phyloP scores from a whole-genome alignment of 2,797 vertebrate genomes.

The Falco rusticolus region DNA sequence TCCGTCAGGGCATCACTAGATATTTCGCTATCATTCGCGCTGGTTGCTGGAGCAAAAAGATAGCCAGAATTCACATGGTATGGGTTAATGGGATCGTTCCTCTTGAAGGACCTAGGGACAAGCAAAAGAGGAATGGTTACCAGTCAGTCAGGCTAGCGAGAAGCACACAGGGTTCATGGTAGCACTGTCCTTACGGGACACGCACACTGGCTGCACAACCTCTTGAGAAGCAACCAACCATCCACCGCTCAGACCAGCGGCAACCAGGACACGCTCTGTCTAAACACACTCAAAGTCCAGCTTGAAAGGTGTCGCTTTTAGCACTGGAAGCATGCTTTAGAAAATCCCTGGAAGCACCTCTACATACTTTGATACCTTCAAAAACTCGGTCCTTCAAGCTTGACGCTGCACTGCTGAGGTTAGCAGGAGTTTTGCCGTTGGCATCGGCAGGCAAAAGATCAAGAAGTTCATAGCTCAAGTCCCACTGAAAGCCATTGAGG shows the following conservation, averaged over 20 bases:
- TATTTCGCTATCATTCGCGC: slow-evolving; percentile 95
- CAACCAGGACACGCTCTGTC: not conserved
- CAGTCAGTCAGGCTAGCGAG: not conserved
- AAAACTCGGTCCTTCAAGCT: not conserved
- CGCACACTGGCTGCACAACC: accelerated
- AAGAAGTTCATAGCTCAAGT: not conserved
- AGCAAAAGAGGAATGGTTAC: not conserved
- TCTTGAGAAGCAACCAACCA: not conserved
- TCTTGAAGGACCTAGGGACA: slow-evolving; percentile 85
- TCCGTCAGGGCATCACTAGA: slow-evolving; percentile 96
- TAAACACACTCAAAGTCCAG: not conserved
- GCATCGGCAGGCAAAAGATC: not conserved
- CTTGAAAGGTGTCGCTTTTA: not conserved
- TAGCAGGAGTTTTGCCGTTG: not conserved
- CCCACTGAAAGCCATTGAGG: not conserved
- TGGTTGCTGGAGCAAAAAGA: slow-evolving; percentile 90
- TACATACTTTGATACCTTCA: not conserved
- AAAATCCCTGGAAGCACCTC: not conserved
- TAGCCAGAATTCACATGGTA: slow-evolving; percentile 89
- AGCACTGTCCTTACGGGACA: not conserved
- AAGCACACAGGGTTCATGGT: not conserved
- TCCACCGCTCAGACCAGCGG: not conserved
- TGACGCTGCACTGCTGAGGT: not conserved
- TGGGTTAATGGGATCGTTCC: slow-evolving; percentile 82
- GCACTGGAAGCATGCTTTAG: accelerated